These are phyloP conservation scores for Poliocrania exsul DNA, from an alignment of 2,797 vertebrate species.

Conservation along the genomic window DNA sequence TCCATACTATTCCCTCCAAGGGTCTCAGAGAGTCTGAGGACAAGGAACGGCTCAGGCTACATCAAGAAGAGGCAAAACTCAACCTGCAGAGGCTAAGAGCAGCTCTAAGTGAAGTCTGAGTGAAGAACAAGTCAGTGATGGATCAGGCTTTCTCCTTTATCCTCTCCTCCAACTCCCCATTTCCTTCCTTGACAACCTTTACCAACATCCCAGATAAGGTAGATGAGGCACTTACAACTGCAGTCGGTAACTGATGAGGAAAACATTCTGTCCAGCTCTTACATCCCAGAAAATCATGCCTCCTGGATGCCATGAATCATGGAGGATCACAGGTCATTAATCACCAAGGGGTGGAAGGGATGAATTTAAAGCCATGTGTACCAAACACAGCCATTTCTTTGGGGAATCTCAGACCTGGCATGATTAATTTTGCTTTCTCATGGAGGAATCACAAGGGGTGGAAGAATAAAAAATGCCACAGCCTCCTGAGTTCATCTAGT, in stretches of 20 bases:
- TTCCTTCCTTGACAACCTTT: slow-evolving; percentile 1
- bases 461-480: slow-evolving; percentile 22
- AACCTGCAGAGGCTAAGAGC: not conserved
- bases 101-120: not conserved
- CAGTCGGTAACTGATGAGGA: slow-evolving; percentile 28
- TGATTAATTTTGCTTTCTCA: slow-evolving; percentile 31
- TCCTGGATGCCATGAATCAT: slow-evolving; percentile 37
- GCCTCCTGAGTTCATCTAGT: not conserved
- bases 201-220: not conserved
- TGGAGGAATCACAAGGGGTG: not conserved
- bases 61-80: not conserved
- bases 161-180: not conserved
- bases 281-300: slow-evolving; percentile 30
- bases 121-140: not conserved
- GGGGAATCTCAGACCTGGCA: slow-evolving; percentile 13
- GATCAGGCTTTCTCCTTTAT: not conserved
- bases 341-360: slow-evolving; percentile 33
- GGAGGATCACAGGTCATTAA: slow-evolving; percentile 20
- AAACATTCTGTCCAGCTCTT: slow-evolving; percentile 51
- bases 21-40: not conserved
- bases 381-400: slow-evolving; percentile 16
- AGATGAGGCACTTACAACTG: not conserved
- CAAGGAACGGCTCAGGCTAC: not conserved
- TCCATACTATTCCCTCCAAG: not conserved
- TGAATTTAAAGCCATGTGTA: not conserved